Percentiles rank a stretch among this genome's conserved stretches.
phyloP scores from a whole-genome alignment of 2,797 vertebrate species.

The Muraenolepis orangiensis region DNA sequence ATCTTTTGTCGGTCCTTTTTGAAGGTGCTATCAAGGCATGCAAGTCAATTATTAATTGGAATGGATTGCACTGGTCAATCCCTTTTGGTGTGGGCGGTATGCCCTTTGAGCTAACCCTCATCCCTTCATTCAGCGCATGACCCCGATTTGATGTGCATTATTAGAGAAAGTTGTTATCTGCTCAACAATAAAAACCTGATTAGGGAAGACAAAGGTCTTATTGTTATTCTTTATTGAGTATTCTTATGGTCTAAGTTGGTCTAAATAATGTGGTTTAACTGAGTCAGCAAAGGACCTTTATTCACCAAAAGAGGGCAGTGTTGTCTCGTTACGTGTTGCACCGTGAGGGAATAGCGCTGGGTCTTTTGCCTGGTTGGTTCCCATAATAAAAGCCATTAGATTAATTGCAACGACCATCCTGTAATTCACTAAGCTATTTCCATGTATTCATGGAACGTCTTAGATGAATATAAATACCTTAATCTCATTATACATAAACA shows the following conservation, averaged over 20 bases:
- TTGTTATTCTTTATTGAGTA: conserved; percentile 22
- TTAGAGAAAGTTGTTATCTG: conserved; percentile 35
- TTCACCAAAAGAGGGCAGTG: conserved; percentile 57
- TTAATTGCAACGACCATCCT: neutral
- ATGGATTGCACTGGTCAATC: conserved; percentile 6
- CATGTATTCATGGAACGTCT: neutral
- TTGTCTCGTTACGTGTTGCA: conserved; percentile 1
- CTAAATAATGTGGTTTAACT: conserved; percentile 12
- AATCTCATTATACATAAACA: too few species aligned
- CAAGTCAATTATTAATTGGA: conserved; percentile 46
- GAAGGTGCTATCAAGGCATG: conserved; percentile 21
- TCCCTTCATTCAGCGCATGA: conserved; percentile 25
- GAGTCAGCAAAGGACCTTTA: neutral
- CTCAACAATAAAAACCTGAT: conserved; percentile 44
- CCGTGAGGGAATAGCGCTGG: neutral
- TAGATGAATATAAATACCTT: neutral
- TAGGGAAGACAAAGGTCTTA: neutral
- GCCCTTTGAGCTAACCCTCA: conserved; percentile 4
- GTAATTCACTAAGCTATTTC: neutral
- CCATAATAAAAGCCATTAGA: neutral
- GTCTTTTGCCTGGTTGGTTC: neutral
- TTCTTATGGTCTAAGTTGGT: conserved; percentile 28
- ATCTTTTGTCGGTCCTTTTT: conserved; percentile 17
- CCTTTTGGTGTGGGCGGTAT: neutral
- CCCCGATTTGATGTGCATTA: conserved; percentile 52